Evolutionary conservation across 2,797 vertebrate genomes (phyloP).

Genomic region (Falco concolor): DNA sequence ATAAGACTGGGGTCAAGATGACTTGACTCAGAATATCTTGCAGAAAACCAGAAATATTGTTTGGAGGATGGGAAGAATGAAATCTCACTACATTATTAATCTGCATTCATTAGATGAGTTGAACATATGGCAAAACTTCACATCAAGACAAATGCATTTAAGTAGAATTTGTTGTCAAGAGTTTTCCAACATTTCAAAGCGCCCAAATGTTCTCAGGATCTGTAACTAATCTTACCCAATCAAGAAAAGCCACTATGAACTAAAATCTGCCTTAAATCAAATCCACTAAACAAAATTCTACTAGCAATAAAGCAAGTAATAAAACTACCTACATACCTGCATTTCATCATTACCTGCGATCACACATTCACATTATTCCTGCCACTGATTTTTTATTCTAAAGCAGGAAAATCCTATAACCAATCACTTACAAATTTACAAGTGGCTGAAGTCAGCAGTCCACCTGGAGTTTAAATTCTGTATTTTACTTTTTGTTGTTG

Average conservation of each 20-base stretch:
- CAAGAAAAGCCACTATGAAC: not conserved
- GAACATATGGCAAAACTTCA: not conserved
- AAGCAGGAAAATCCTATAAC: not conserved
- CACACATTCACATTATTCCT: not conserved
- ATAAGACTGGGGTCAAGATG: not conserved
- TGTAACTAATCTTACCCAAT: not conserved
- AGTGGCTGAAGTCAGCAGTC: not conserved
- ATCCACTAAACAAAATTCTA: not conserved
- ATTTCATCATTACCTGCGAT: not conserved
- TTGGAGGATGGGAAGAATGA: not conserved
- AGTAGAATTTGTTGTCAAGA: not conserved
- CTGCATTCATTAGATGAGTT: not conserved
- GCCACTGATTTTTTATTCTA: not conserved
- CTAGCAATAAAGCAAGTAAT: not conserved
- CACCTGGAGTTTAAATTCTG: not conserved
- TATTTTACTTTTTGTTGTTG: not conserved
- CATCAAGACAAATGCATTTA: not conserved
- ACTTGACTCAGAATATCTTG: not conserved
- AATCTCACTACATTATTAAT: not conserved
- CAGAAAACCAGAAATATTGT: not conserved
- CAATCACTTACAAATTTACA: not conserved
- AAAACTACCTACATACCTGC: not conserved
- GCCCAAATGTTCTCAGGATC: not conserved
- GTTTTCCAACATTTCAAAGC: not conserved
- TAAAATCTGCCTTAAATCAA: not conserved